Evolutionary conservation across 2,113 vertebrate genomes (phyloP), one percentile per base, ranked within the genome.

Genomic region (Serilophus lunatus): DNA sequence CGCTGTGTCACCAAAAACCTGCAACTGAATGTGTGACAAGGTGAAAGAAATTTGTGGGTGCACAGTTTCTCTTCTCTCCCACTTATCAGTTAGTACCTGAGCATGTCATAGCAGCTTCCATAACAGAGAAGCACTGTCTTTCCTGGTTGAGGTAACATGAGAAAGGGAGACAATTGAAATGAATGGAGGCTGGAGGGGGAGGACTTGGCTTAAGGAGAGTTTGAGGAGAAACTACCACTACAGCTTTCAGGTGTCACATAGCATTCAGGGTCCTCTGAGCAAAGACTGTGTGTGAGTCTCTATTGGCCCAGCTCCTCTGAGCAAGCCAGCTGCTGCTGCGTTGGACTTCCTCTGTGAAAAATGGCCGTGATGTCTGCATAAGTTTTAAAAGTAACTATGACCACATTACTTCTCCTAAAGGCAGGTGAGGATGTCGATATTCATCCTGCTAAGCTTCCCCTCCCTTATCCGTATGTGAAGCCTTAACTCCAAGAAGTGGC

Each of bases 11-110:
- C 35, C 57, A 68, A 71, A 91, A 47, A 69, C 23, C 18, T 86
- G 15, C 33, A 63, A 18, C 33, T 63, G 31, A 47, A 9, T 23
- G 24, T 69, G 59, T 70, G 45, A 75, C 18, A 51, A 10, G 6
- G 31, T 74, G 38, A 75, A 50, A 77, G 23, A 65, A 10, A 72
- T 72, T 49, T 75, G 10, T 71, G 65, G 6, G 28, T 75, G 51
- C 60, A 36, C 7, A 13, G 2, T 90, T 88, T 71, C 19, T 78
- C 13, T 35, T 70, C 82, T 82, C n/a, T 85, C 33, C 51, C 33
- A 49, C 9, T 44, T 78, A 10, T 1, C 0, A 0, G 36, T 57
- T 65, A 25, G 17, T 78, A 50, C 3, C 14, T 29, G 26, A 64
- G 25, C 15, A 20, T 18, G 17, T 59, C 66, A 22, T 33, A 60